These are phyloP conservation scores for Archilochus colubris DNA, from an alignment of 2,113 vertebrate species.

Conservation along the genomic window DNA sequence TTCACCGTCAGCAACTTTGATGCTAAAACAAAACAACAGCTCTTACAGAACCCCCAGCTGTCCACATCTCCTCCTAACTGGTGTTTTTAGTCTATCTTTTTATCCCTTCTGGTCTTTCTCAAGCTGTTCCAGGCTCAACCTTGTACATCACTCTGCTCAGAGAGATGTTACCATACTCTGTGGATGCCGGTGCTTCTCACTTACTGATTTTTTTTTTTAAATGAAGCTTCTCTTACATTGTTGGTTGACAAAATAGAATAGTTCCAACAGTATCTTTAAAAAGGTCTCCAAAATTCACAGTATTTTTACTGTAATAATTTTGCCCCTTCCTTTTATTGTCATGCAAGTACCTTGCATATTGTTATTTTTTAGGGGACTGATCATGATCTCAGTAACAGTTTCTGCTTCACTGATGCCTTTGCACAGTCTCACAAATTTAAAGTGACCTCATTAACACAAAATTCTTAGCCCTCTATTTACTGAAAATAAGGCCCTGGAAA, in stretches of 20 bases:
- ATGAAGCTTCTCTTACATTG: neutral
- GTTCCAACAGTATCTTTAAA: neutral
- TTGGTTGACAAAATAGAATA: neutral
- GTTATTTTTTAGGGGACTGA: neutral
- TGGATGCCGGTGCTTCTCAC: accelerated
- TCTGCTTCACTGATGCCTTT: neutral
- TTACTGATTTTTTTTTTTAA: neutral
- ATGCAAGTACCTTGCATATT: neutral
- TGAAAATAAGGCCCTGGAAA: neutral
- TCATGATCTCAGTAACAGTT: neutral
- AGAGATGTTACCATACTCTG: neutral
- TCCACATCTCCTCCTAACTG: neutral
- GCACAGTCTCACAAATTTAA: neutral
- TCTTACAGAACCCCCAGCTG: neutral
- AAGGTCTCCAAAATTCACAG: neutral
- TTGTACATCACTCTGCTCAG: neutral
- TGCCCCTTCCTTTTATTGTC: neutral
- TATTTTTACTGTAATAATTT: neutral
- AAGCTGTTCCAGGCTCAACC: neutral
- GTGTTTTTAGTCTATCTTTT: neutral
- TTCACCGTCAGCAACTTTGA: neutral
- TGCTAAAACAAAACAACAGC: neutral
- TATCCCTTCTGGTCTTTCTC: neutral
- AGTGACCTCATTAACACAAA: neutral
- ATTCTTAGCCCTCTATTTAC: neutral